Conservation (phyloP, 1,140 invertebrate genomes). For the Trachymyrmex cornetzi region DNA sequence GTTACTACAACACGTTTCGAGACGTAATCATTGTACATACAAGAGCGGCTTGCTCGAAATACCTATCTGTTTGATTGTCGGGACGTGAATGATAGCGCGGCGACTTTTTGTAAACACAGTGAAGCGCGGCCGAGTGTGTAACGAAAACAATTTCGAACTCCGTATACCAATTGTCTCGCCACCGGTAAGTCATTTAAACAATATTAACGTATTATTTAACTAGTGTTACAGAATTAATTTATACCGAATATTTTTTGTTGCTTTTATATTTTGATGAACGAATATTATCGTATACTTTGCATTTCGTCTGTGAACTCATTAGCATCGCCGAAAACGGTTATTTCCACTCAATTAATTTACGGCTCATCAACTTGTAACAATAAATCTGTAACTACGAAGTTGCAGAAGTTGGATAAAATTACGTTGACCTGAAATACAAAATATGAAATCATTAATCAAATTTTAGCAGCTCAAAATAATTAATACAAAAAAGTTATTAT, state of each 20-base stretch:
- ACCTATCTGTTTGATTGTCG: not conserved
- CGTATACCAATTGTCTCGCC: not conserved
- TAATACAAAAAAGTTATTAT: not conserved
- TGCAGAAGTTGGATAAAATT: no score
- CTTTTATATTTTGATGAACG: not conserved
- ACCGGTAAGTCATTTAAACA: not conserved
- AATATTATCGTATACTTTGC: not conserved
- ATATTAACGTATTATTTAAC: not conserved
- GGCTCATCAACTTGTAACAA: no score
- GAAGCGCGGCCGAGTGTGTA: not conserved
- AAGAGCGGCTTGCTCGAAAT: not conserved
- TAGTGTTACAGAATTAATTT: not conserved
- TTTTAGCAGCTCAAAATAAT: not conserved
- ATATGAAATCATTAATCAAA: not conserved
- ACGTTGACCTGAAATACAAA: no score
- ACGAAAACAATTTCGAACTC: not conserved
- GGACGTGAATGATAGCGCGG: not conserved
- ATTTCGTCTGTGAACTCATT: not conserved
- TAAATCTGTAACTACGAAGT: no score
- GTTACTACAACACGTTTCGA: not conserved
- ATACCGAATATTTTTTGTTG: not conserved
- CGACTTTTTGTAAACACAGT: not conserved
- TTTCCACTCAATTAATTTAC: no score
- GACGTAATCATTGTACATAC: not conserved
- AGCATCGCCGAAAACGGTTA: no score